Evolutionary conservation across 2,888 invertebrate genomes (phyloP), one percentile per base, ranked within the genome.

Genomic region (Strigamia crassipes): DNA sequence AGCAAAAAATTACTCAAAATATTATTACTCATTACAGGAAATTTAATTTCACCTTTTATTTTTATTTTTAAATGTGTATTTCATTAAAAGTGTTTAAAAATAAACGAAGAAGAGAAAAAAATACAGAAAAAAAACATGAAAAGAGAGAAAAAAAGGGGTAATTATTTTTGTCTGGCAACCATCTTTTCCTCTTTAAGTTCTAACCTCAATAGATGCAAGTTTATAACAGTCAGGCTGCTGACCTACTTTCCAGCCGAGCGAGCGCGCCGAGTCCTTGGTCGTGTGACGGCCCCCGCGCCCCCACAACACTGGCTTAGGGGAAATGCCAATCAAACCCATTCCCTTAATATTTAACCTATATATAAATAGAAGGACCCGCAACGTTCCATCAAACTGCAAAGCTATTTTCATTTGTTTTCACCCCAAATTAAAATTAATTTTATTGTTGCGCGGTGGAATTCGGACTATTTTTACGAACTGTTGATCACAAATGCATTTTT

Each of bases 101-200:
- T n/a, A n/a, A 13, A n/a, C 27, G 27, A 46, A 0, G 46, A n/a
- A 56, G n/a, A 56, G n/a, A 56, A 18, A 8, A 21, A 6, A 18
- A 56, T 3, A 51, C 0, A 1, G 21, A 27, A 5, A 73, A 73
- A 73, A 73, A 23, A 12, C 5, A 23, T 21, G 3, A 73, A 15
- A 31, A 31, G 27, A 27, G 6, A 21, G n/a, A 21, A 56, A 73
- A 27, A 73, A 73, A 73, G 73, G 73, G 73, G 73, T 73, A 73
- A 73, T 73, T 73, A 73, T 73, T 73, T 73, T 73, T 12, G 73
- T 73, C 73, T 73, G 73, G 73, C 73, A 27, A 73, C 73, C 73
- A 73, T 73, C 73, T 73, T 73, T 73, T 73, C 73, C 73, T 73
- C 73, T 73, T 73, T 73, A 73, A 73, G 73, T 73, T 73, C 73